Evolutionary conservation across 2,113 vertebrate species (phyloP), one percentile per base, ranked within the genome.

Genomic region (Xenopus laevis): DNA sequence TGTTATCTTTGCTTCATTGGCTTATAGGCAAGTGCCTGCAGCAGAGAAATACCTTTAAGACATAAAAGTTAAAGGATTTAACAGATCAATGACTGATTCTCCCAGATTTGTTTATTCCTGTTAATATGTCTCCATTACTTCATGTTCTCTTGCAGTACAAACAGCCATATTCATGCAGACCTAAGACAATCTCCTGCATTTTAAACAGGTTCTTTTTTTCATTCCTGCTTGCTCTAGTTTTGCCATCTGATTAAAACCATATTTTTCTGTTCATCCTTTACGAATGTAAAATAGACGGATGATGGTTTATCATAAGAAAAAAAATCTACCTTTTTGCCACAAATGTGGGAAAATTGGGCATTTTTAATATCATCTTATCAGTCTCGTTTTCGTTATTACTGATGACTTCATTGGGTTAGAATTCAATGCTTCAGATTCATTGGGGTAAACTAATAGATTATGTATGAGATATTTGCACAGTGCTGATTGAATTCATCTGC

Each of bases 371-470:
- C 79, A 75, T 82, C 81, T 90, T 91, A 89, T 90, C 86, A 68
- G 78, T 84, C 86, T 83, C 52, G 50, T 79, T 60, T 72, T 46
- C 78, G 83, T 86, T 88, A 87, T 90, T 88, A 87, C 84, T 87
- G 87, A 91, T 91, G 90, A 91, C 87, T 90, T 92, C 90, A 91
- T 90, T 89, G 85, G 82, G 79, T 84, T 88, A 90, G 85, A 90
- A 90, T 91, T 88, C 85, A 86, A 71, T 85, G 86, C 87, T 89
- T 87, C 82, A 30, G 81, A 90, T 91, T 89, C 86, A 87, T 88
- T 86, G 81, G 87, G 83, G 84, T 90, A 90, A 90, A 89, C 89
- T 91, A 89, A 90, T 91, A 91, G 90, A 91, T 91, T 91, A 89
- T 92, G 89, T 87, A 91, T 91, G 90, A 83, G 66, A 84, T 92